phyloP scores from a whole-genome alignment of 2,113 vertebrate species.

The Anas platyrhynchos region DNA sequence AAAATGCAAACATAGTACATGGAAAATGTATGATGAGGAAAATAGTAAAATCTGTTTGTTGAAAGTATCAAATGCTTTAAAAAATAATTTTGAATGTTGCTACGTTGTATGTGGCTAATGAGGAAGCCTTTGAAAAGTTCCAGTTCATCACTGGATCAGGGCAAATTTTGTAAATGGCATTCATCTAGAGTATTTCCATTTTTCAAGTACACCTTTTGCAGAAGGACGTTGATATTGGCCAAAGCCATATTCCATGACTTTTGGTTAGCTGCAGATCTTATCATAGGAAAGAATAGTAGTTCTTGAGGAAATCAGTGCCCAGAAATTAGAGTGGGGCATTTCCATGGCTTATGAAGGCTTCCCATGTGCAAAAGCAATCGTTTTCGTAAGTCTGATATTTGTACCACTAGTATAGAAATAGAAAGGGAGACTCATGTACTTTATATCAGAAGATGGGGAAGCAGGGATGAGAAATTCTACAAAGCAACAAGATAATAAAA shows the following conservation, averaged over 20 bases:
- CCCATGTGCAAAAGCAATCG: background rate
- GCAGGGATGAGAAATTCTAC: background rate
- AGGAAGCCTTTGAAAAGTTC: background rate
- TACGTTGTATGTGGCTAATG: fast-evolving
- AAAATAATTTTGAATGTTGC: background rate
- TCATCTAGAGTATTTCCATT: background rate
- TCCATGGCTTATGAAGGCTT: background rate
- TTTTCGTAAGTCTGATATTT: background rate
- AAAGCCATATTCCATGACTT: background rate
- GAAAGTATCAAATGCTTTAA: background rate
- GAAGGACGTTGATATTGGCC: background rate
- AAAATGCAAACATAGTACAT: background rate
- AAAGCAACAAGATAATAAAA: background rate
- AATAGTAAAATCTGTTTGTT: background rate
- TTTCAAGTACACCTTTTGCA: background rate
- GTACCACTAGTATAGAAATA: background rate
- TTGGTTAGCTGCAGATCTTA: background rate
- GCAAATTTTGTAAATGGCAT: background rate
- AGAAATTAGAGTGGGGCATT: background rate
- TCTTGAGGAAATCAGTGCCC: background rate
- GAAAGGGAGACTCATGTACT: background rate
- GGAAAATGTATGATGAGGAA: background rate
- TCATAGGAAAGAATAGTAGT: background rate
- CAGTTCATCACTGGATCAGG: background rate
- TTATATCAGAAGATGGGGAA: background rate